Evolutionary conservation across 2,797 vertebrate species (phyloP).

Genomic region (Acanthornis magna): DNA sequence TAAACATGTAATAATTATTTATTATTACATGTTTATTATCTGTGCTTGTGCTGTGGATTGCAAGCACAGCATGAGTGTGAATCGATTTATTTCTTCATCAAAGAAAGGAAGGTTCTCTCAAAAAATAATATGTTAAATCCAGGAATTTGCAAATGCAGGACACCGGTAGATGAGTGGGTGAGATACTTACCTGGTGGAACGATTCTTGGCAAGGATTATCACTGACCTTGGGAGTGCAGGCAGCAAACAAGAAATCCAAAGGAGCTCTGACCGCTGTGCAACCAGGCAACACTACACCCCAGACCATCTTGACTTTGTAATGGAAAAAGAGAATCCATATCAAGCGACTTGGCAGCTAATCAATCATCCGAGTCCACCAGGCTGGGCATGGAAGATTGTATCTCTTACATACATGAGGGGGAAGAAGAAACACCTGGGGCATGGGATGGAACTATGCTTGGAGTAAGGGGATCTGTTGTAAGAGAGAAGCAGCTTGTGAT

Average conservation of each 20-base stretch:
- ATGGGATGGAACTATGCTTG: not conserved
- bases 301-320: not conserved
- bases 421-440: not conserved
- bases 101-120: not conserved
- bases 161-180: not conserved
- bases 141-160: not conserved
- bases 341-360: not conserved
- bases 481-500: not conserved
- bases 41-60: not conserved
- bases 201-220: not conserved
- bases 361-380: not conserved
- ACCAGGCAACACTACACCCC: not conserved
- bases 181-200: not conserved
- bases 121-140: not conserved
- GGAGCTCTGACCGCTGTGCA: not conserved
- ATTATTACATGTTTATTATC: not conserved
- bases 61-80: not conserved
- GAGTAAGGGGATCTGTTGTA: not conserved
- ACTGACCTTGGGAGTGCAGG: not conserved
- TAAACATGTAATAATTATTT: too few relatives aligned
- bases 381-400: not conserved
- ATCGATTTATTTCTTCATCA: not conserved
- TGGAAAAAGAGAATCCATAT: conserved; percentile 27
- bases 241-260: not conserved
- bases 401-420: not conserved